Conservation (phyloP, 2,888 invertebrate species). For the Adelphocoris suturalis region DNA sequence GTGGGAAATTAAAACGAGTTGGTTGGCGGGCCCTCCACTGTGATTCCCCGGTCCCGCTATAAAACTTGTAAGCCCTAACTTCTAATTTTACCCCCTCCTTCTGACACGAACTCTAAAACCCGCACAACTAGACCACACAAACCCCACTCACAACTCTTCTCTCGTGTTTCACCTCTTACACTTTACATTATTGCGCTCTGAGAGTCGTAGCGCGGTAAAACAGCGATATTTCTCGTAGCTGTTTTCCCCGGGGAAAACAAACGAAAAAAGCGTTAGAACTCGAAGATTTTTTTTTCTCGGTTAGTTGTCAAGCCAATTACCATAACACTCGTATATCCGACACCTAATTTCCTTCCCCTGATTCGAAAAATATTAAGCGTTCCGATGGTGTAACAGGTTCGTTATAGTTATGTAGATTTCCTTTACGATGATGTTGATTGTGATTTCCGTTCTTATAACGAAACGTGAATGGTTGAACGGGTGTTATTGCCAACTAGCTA, state of each 20-base stretch:
- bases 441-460: too few species aligned
- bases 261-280: background rate
- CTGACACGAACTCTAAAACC: background rate
- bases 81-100: background rate
- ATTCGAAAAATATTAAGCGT: too few species aligned
- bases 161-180: constrained; percentile 2
- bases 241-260: background rate
- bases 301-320: too few species aligned
- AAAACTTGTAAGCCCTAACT: background rate
- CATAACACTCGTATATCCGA: background rate
- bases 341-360: too few species aligned
- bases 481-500: too few species aligned
- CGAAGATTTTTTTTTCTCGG: too few species aligned
- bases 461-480: too few species aligned
- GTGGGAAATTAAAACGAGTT: constrained; percentile 18
- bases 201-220: background rate
- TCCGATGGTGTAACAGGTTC: too few species aligned
- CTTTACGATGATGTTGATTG: too few species aligned
- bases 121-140: background rate
- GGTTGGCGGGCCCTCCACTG: background rate
- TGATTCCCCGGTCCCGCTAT: constrained; percentile 1
- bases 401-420: too few species aligned
- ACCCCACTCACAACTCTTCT: background rate
- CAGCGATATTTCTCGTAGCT: constrained; percentile 11
- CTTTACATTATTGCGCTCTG: background rate